Percentiles rank a stretch among this genome's conserved stretches.
Conservation (phyloP, 2,113 vertebrate species). For the Labeo catla region DNA sequence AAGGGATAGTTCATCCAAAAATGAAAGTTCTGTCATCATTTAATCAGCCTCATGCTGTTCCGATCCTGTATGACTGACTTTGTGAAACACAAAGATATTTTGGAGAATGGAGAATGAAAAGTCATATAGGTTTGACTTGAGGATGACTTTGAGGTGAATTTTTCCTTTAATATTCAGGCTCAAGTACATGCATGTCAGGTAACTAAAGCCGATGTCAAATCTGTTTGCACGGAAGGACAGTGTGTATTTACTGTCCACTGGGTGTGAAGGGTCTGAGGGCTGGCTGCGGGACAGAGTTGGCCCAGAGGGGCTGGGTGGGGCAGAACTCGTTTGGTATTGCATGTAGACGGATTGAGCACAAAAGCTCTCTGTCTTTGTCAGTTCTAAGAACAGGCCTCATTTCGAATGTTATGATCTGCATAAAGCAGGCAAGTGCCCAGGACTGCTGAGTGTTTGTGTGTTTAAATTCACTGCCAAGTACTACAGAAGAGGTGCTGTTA, state of each 20-base stretch:
- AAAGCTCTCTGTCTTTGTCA: conserved; percentile 11
- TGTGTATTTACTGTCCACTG: conserved; percentile 21
- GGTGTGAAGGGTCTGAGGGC: conserved; percentile 24
- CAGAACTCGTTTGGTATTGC: conserved; percentile 25
- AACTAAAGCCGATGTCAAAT: conserved; percentile 14
- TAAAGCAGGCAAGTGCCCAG: not conserved
- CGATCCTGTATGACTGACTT: not conserved
- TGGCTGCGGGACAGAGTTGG: conserved; percentile 27
- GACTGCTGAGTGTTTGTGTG: conserved; percentile 7
- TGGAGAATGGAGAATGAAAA: not conserved
- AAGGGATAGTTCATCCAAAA: not conserved
- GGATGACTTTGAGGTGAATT: not conserved
- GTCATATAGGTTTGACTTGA: not conserved
- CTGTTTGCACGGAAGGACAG: not conserved
- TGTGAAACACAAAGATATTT: not conserved
- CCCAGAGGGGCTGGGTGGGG: conserved; percentile 45
- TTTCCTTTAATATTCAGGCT: not conserved
- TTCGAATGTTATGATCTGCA: conserved; percentile 28
- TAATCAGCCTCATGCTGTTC: not conserved
- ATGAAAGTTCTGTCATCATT: not conserved
- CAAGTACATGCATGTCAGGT: not conserved
- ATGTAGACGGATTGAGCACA: conserved; percentile 28
- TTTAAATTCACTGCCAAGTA: conserved; percentile 1
- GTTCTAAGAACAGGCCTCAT: not conserved
- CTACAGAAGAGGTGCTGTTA: conserved; percentile 19